phyloP scores from a whole-genome alignment of 2,888 invertebrate genomes.

The Acleris laterana region DNA sequence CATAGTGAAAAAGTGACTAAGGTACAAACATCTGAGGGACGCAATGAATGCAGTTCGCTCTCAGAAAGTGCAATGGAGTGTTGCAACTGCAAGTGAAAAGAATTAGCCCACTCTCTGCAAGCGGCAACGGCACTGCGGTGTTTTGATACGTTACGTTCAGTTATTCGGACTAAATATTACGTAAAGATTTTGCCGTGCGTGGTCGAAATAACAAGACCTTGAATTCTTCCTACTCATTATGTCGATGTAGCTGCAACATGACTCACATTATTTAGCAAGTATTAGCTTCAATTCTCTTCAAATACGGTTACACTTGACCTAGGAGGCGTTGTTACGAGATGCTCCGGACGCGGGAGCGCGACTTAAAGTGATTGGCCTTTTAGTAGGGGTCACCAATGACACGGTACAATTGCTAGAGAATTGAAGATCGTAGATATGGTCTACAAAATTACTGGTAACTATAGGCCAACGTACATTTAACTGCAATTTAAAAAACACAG shows the following conservation, averaged over 20 bases:
- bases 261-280: conserved; percentile 19
- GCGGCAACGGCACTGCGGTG: background rate
- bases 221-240: conserved; percentile 39
- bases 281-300: conserved; percentile 5
- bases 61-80: conserved; percentile 7
- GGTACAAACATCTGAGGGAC: background rate
- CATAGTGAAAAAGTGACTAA: background rate
- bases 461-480: too few relatives aligned
- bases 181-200: conserved; percentile 42
- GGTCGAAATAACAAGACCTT: conserved; percentile 40
- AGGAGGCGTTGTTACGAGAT: conserved; percentile 19
- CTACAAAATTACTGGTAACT: background rate
- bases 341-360: conserved; percentile 11
- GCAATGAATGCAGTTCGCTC: conserved; percentile 2
- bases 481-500: conserved; percentile 6
- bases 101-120: conserved; percentile 19
- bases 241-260: conserved; percentile 34
- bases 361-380: conserved; percentile 7
- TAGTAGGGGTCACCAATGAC: conserved; percentile 11
- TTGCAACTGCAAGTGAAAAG: conserved; percentile 30
- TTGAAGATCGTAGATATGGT: too few relatives aligned
- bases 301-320: conserved; percentile 26
- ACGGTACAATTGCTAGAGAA: background rate
- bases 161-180: conserved; percentile 39
- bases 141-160: conserved; percentile 18